phyloP scores from a whole-genome alignment of 1,140 invertebrate species.

The Nylanderia fulva region DNA sequence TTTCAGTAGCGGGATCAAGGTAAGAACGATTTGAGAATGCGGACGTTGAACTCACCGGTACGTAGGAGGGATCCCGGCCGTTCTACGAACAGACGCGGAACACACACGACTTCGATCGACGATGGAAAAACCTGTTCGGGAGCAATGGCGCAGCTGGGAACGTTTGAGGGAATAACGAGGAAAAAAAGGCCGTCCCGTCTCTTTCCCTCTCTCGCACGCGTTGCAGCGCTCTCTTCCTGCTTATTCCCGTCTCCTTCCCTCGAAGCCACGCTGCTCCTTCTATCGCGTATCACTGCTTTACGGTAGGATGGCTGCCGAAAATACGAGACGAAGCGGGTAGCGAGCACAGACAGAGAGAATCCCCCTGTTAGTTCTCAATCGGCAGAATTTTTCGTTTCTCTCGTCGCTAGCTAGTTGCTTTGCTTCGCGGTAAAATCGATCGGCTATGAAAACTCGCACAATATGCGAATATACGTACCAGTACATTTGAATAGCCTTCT shows the following conservation, averaged over 20 bases:
- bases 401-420: slow-evolving; percentile 34
- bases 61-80: slow-evolving; percentile 15
- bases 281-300: slow-evolving; percentile 75
- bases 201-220: background rate
- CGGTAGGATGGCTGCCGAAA: slow-evolving; percentile 74
- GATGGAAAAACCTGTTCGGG: slow-evolving; percentile 69
- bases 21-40: slow-evolving; percentile 46
- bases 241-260: slow-evolving; percentile 8
- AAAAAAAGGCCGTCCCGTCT: slow-evolving; percentile 53
- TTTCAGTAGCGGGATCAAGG: slow-evolving; percentile 32
- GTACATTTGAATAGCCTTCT: slow-evolving; percentile 20
- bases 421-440: slow-evolving; percentile 66
- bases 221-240: slow-evolving; percentile 17
- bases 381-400: slow-evolving; percentile 47
- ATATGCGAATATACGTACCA: slow-evolving; percentile 42
- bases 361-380: slow-evolving; percentile 61
- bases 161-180: slow-evolving; percentile 64
- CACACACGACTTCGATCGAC: slow-evolving; percentile 53
- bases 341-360: slow-evolving; percentile 59
- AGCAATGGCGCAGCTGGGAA: slow-evolving; percentile 69
- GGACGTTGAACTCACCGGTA: slow-evolving; percentile 26
- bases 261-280: slow-evolving; percentile 28
- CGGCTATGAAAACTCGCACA: slow-evolving; percentile 66
- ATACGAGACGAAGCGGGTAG: slow-evolving; percentile 69
- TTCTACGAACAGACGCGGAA: slow-evolving; percentile 45